Evolutionary conservation across 1,140 invertebrate species (phyloP).

Genomic region (Bilobella aurantiaca): DNA sequence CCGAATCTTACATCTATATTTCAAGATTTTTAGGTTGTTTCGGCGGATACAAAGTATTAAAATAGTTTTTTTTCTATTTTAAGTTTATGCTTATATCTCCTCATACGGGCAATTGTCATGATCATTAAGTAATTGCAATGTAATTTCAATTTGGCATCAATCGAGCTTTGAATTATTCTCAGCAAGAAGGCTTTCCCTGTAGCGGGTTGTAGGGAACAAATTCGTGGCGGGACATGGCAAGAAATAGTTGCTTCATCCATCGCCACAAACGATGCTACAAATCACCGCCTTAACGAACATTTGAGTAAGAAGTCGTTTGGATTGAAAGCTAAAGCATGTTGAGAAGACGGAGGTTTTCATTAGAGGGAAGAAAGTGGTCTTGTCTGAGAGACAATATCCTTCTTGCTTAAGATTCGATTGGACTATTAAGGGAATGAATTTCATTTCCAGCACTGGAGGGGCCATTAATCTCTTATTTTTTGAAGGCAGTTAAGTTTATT

Average conservation of each 20-base stretch:
- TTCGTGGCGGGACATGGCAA: neutral
- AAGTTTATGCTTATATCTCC: too few relatives aligned
- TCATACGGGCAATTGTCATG: too few relatives aligned
- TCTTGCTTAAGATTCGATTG: too few relatives aligned
- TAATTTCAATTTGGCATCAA: neutral
- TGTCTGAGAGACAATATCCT: too few relatives aligned
- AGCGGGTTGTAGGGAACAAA: conserved; percentile 1
- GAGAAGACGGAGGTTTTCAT: neutral
- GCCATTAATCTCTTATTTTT: conserved; percentile 19
- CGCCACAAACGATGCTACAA: neutral
- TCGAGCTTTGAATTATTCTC: neutral
- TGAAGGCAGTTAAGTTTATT: neutral
- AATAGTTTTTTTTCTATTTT: too few relatives aligned
- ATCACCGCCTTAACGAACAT: too few relatives aligned
- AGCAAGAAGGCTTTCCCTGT: neutral
- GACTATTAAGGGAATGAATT: too few relatives aligned
- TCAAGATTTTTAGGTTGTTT: too few relatives aligned
- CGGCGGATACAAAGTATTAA: too few relatives aligned
- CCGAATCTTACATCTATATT: too few relatives aligned
- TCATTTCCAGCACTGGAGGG: conserved; percentile 1
- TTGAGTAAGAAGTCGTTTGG: neutral
- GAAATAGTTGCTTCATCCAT: neutral
- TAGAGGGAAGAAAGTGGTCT: neutral
- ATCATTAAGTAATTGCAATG: too few relatives aligned
- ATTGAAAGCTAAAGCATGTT: neutral